Evolutionary conservation across 2,888 invertebrate species (phyloP), one percentile per base, ranked within the genome.

Genomic region (Agrochola macilenta): DNA sequence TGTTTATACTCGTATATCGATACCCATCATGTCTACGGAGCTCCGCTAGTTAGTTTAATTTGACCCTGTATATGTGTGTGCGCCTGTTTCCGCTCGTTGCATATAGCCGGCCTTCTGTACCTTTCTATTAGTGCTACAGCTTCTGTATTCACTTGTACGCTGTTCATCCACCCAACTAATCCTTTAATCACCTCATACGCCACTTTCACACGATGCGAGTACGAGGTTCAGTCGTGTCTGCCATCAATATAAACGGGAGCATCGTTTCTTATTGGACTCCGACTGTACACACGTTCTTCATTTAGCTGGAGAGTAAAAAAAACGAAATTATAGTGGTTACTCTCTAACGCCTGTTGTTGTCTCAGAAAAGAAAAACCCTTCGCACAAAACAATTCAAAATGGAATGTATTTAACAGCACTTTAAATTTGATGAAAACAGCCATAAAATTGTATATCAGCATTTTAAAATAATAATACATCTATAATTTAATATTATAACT

Each of bases 101-200:
- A 20, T 35, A 11, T 11, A 52, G 8, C 0, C 9, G 1, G 12
- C 60, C n/a, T 82, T 82, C 58, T 82, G 43, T 30, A n/a, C 1
- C 7, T 23, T 17, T 60, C 3, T 54, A 11, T 26, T 26, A 5
- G 35, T 60, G 20, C 7, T 9, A 35, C 1, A 65, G 26, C 14
- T 79, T 35, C 52, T 60, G 58, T 69, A 60, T 65, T 60, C 79
- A 81, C 81, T 84, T 81, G 80, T 58, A 79, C 64, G 52, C 43
- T 84, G 69, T 61, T 70, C 70, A 84, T 70, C 43, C 79, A 81
- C 57, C 70, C 70, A 79, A 43, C 49, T 84, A 84, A 81, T 70
- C 81, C 84, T 58, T n/a, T 85, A 82, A 85, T 85, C 69, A 75
- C n/a, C 26, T 82, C 82, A 86, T 74, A 72, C 74, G 71, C 64